Evolutionary conservation across 2,113 vertebrate genomes (phyloP).

Genomic region (Lepidothrix coronata): DNA sequence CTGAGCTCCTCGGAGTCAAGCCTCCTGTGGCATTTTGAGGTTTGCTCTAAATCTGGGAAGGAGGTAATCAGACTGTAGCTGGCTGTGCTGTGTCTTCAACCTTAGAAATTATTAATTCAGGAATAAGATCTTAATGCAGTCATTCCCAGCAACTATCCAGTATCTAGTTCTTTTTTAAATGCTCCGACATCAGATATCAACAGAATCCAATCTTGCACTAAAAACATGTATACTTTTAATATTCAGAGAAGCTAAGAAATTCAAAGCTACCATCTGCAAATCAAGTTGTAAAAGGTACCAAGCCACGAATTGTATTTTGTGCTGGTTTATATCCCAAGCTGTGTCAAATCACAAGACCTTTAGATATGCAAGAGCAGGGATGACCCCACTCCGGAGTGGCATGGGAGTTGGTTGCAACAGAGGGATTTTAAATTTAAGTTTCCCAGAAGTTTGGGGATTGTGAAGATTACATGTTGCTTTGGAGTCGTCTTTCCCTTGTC

Average conservation of each 20-base stretch:
- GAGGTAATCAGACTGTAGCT: background rate
- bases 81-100: background rate
- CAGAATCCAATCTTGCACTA: background rate
- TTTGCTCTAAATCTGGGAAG: background rate
- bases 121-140: background rate
- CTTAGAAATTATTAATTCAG: background rate
- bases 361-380: background rate
- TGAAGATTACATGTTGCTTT: background rate
- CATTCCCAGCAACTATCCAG: background rate
- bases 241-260: background rate
- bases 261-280: background rate
- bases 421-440: background rate
- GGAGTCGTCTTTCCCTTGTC: background rate
- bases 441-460: background rate
- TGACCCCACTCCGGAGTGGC: background rate
- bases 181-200: background rate
- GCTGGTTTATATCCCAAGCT: background rate
- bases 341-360: background rate
- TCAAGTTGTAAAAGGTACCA: background rate
- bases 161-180: background rate
- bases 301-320: background rate
- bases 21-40: background rate
- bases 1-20: background rate
- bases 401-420: background rate
- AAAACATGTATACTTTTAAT: background rate